A percentile compares a stretch with the other conserved stretches of the same genome.
Evolutionary conservation across 2,888 invertebrate genomes (phyloP).

Genomic region (Calephelis perditalis): DNA sequence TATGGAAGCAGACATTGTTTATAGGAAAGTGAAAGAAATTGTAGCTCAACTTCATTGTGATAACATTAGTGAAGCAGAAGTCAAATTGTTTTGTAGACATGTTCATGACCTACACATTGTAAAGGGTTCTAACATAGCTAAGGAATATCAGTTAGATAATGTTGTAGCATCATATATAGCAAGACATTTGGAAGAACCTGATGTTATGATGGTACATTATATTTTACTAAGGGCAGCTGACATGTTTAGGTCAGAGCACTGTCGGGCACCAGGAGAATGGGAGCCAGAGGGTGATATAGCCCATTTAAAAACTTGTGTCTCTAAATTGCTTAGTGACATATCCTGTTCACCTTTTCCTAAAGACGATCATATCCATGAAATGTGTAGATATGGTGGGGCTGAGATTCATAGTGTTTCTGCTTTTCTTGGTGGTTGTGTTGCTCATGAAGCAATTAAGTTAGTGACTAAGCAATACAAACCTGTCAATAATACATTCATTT

Average conservation of each 20-base stretch:
- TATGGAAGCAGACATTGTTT: constrained; percentile 88
- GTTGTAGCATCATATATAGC: constrained; percentile 79
- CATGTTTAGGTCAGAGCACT: constrained; percentile 91
- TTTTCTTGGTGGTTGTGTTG: constrained; percentile 93
- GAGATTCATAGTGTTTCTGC: constrained; percentile 97
- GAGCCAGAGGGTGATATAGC: constrained; percentile 94
- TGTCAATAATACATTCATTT: constrained; percentile 95
- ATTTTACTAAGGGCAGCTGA: constrained; percentile 94
- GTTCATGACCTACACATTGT: constrained; percentile 88
- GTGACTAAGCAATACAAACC: constrained; percentile 98
- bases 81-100: constrained; percentile 93
- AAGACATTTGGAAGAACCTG: constrained; percentile 87
- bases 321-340: constrained; percentile 91
- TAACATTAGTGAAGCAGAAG: constrained; percentile 87
- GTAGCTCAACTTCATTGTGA: constrained; percentile 87
- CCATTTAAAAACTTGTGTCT: constrained; percentile 86
- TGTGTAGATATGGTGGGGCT: constrained; percentile 95
- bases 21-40: constrained; percentile 88
- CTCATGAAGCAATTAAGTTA: constrained; percentile 97
- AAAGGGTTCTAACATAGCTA: constrained; percentile 87
- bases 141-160: constrained; percentile 86
- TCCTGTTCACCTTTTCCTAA: constrained; percentile 87
- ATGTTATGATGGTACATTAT: constrained; percentile 93
- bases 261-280: constrained; percentile 92
- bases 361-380: constrained; percentile 96